Evolutionary conservation across 1,140 invertebrate genomes (phyloP).

Genomic region (Aphelinus certus): DNA sequence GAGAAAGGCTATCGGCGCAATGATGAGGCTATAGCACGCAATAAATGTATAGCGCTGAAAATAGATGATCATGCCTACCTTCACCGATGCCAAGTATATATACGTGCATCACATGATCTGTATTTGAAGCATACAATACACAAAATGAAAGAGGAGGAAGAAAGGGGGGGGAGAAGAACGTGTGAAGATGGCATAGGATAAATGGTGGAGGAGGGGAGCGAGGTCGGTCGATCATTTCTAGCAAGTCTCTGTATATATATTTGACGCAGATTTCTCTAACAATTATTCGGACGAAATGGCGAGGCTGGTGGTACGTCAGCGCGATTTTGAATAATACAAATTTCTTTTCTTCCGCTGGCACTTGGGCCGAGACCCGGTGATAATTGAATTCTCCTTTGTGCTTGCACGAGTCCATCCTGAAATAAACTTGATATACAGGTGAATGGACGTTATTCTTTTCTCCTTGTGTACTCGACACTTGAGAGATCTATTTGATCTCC

Average conservation of each 20-base stretch:
- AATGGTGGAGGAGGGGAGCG: constrained; percentile 5
- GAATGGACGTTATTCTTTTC: constrained; percentile 5
- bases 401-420: neutral
- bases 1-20: constrained; percentile 1
- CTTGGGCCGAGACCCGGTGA: neutral
- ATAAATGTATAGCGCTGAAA: constrained; percentile 16
- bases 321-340: constrained; percentile 9
- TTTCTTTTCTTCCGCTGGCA: neutral
- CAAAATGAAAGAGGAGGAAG: neutral
- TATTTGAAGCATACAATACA: neutral
- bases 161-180: constrained; percentile 4
- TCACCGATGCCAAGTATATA: neutral
- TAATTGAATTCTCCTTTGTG: constrained; percentile 14
- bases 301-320: constrained; percentile 10
- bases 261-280: constrained; percentile 30
- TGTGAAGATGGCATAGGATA: constrained; percentile 15
- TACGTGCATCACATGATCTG: neutral
- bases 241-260: neutral
- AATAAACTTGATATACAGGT: constrained; percentile 27
- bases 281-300: constrained; percentile 30
- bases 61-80: neutral
- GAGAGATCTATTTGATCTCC: constrained; percentile 19
- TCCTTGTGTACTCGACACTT: constrained; percentile 9
- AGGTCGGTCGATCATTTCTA: neutral
- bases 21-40: neutral